Base-by-base conservation (phyloP, 2,113 vertebrate species). In the Hippolais icterina region DNA sequence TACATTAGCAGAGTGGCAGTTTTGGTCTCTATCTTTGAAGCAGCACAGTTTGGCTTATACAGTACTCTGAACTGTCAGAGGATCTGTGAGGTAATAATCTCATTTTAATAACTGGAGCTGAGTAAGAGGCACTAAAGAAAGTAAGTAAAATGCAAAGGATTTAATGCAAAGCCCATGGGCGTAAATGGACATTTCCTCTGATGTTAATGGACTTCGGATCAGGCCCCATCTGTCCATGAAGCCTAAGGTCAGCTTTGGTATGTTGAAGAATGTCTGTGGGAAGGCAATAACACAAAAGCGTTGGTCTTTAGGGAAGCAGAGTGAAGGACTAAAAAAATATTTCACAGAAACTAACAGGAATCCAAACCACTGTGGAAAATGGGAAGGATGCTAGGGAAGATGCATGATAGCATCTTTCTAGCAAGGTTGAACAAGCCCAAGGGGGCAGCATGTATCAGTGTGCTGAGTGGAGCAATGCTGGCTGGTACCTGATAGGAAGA, bases 81-180 rank as follows among this genome's bases (percentile, higher is more conserved):
- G 41, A 89, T 90, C 66, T 93, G 59, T 49, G 37, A 92, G 47
- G 74, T 85, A 93, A 90, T 96, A 94, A 92, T 95, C 86, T 87
- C 93, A 90, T 92, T 82, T 92, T 96, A 92, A 89, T 94, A 96
- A 89, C 60, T 81, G 44, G 77, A 81, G 57, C 69, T 77, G 90
- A 92, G 79, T 92, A 94, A 94, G 90, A 84, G 46, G 65, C 44
- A 82, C 86, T 87, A 90, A 93, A 95, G 77, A 96, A 95, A 95
- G 79, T 74, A 94, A 82, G 63, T 81, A 90, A 93, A 93, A 93
- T 81, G 78, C 79, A 83, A 89, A 93, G 76, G 64, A 75, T 92
- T 93, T 92, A 59, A 92, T 74, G 33, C 83, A 96, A 93, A 90
- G 56, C 68, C 72, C 65, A 88, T 80, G 49, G 86, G 57, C 1